Conservation (phyloP, 1,140 invertebrate species). For the Cotesia vestalis region DNA sequence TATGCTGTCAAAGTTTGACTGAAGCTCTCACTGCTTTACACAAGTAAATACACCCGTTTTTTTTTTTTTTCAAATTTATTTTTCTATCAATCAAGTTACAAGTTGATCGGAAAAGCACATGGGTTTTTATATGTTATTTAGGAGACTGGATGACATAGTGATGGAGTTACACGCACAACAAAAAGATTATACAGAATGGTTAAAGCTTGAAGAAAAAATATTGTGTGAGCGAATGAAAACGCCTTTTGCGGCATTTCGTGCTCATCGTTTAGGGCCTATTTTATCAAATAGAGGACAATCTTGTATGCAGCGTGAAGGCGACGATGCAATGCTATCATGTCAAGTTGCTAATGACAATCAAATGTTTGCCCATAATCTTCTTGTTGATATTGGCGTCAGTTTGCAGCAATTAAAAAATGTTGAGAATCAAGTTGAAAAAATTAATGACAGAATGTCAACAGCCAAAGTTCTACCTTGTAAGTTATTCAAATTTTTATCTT, state of each 20-base stretch:
- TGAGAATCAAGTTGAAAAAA: slow-evolving; percentile 72
- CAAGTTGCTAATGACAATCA: slow-evolving; percentile 59
- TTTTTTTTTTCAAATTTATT: background rate
- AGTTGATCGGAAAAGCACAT: background rate
- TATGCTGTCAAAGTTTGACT: slow-evolving; percentile 77
- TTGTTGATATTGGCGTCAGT: slow-evolving; percentile 62
- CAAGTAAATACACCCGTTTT: slow-evolving; percentile 66
- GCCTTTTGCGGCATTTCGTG: slow-evolving; percentile 39
- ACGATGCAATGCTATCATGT: slow-evolving; percentile 66
- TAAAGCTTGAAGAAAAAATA: slow-evolving; percentile 72
- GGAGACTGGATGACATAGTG: slow-evolving; percentile 73
- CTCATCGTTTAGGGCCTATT: slow-evolving; percentile 47
- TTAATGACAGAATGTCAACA: slow-evolving; percentile 53
- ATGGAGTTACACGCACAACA: slow-evolving; percentile 75
- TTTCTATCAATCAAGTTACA: background rate
- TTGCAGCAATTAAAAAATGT: slow-evolving; percentile 71
- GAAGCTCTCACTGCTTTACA: slow-evolving; percentile 72
- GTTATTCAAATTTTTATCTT: slow-evolving; percentile 18
- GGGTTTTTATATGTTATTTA: slow-evolving; percentile 47
- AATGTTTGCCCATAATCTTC: slow-evolving; percentile 57
- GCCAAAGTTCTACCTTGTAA: slow-evolving; percentile 47
- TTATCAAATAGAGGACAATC: slow-evolving; percentile 60
- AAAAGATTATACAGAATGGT: slow-evolving; percentile 72
- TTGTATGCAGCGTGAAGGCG: slow-evolving; percentile 65
- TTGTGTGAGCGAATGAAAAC: slow-evolving; percentile 67